Conservation (phyloP, 2,888 invertebrate species). For the Platycnemis pennipes region DNA sequence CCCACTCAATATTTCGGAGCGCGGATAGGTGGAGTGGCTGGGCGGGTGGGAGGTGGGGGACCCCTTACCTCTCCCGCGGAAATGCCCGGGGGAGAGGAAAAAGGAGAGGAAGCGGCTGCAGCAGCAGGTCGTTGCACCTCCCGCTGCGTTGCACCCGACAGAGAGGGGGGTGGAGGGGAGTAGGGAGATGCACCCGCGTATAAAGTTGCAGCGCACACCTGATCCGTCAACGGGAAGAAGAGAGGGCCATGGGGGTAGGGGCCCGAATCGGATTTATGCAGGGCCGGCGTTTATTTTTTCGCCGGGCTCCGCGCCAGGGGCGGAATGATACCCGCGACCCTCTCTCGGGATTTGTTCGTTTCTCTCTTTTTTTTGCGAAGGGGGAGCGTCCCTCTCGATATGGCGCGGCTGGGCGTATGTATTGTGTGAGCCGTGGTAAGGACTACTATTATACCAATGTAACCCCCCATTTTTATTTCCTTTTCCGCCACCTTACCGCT, state of each 20-base stretch:
- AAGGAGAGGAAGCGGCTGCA: not conserved
- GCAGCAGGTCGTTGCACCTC: constrained; percentile 15
- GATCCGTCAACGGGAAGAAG: not conserved
- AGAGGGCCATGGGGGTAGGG: not conserved
- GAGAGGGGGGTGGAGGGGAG: not conserved
- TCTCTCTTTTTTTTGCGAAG: not conserved
- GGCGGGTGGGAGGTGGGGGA: not conserved
- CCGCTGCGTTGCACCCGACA: not conserved
- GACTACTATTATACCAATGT: not conserved
- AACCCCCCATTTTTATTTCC: constrained; percentile 14
- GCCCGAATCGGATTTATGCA: not conserved
- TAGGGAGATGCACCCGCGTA: not conserved
- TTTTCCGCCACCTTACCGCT: not conserved
- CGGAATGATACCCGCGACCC: not conserved
- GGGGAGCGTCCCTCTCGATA: too few species aligned
- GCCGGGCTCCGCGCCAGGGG: not conserved
- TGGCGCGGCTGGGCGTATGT: not conserved
- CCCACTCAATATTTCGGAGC: constrained; percentile 10
- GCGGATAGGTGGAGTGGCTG: not conserved
- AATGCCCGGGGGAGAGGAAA: not conserved
- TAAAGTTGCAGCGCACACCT: constrained; percentile 18
- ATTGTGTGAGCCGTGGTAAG: not conserved
- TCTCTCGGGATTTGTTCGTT: not conserved
- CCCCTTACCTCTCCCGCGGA: not conserved
- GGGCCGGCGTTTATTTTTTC: not conserved